Percentiles rank a stretch among this genome's conserved stretches.
Conservation (phyloP, 2,113 vertebrate genomes). For the Sterrhoptilus dennistouni region DNA sequence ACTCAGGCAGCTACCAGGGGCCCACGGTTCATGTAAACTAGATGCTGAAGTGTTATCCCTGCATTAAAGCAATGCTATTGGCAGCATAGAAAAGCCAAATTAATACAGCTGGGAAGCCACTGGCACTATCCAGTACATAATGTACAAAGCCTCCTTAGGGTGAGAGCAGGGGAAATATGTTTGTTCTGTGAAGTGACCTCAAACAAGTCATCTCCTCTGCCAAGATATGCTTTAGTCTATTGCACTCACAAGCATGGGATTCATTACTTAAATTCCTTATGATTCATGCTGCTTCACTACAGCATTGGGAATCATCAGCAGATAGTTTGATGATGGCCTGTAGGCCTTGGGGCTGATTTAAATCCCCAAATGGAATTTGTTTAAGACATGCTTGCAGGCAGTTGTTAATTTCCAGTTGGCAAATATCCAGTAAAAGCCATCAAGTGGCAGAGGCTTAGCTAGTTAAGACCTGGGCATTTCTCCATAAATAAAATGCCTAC, state of each 20-base stretch:
- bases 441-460: neutral
- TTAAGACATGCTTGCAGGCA: neutral
- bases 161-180: neutral
- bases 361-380: neutral
- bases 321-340: slow-evolving; percentile 12
- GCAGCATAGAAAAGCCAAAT: slow-evolving; percentile 29
- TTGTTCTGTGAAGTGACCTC: slow-evolving; percentile 8
- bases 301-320: slow-evolving; percentile 34
- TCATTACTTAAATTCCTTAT: slow-evolving; percentile 43
- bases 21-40: neutral
- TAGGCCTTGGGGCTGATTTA: slow-evolving; percentile 7
- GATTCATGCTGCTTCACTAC: slow-evolving; percentile 58
- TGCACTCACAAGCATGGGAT: slow-evolving; percentile 29
- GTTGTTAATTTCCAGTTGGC: neutral
- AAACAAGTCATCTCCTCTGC: neutral
- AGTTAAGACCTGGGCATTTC: neutral
- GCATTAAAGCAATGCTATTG: neutral
- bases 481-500: neutral
- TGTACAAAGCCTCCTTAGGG: neutral
- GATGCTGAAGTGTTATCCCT: slow-evolving; percentile 6
- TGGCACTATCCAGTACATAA: neutral
- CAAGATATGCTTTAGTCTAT: neutral
- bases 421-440: neutral
- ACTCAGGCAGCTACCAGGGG: neutral
- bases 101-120: neutral